Evolutionary conservation across 1,140 invertebrate genomes (phyloP), one percentile per base, ranked within the genome.

Genomic region (Drosophila willistoni): DNA sequence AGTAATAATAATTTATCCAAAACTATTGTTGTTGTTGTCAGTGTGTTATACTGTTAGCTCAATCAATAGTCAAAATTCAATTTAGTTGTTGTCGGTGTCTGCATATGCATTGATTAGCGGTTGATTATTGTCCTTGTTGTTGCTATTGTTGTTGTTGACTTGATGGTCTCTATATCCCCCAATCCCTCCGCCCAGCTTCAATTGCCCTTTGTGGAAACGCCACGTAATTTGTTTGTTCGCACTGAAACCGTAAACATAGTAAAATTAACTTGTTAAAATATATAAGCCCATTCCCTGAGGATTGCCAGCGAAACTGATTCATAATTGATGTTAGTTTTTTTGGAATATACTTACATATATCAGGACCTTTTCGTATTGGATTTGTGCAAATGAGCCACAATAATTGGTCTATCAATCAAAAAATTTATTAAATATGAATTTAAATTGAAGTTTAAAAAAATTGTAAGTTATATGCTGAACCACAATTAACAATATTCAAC

Each of bases 11-110:
- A 83, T 89, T 80, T 89, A 72, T 77, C 56, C 65, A 74, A 70
- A 59, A 64, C 29, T 59, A 41, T 39, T 63, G 44, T 64, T 54
- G 51, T 47, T 60, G 64, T 47, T 64, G 62, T 64, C 67, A 66
- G 57, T 64, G 57, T 64, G 33, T 29, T 70, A n/a, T 57, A 25
- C 22, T 70, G 22, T 57, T 77, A 59, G 54, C 63, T 66, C 80
- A 89, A 80, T 89, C 84, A 84, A 83, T 89, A 89, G 81, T 84
- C 70, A 78, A 84, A 81, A 84, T 84, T 60, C 60, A 80, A 71
- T 80, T 79, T 71, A 51, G 44, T 51, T 64, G 64, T 63, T 77
- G 33, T 78, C 44, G 62, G 56, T 80, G 81, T 64, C 55, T 54
- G 54, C 60, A 54, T 60, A 36, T 66, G 59, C 56, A 60, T 79